Evolutionary conservation across 2,113 vertebrate genomes (phyloP).

Genomic region (Suncus etruscus): DNA sequence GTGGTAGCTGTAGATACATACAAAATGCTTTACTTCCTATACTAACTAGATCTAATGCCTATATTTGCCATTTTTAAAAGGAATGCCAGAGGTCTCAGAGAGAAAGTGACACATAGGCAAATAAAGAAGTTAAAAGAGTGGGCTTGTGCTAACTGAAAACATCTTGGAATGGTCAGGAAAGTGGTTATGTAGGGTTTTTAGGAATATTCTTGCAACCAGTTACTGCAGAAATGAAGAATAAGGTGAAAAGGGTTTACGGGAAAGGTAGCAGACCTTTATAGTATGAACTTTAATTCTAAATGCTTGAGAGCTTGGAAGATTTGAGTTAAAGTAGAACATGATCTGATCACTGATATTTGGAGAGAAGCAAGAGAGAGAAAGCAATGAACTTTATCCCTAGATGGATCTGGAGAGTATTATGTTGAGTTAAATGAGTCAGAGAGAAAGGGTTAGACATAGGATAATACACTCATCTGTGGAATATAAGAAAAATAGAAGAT

Average conservation of each 20-base stretch:
- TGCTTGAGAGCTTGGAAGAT: neutral
- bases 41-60: neutral
- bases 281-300: neutral
- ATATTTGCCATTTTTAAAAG: neutral
- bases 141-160: neutral
- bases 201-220: neutral
- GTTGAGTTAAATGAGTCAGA: no score
- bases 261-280: neutral
- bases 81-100: neutral
- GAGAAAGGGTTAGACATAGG: no score
- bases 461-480: no score
- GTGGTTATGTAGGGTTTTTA: neutral
- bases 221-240: neutral
- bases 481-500: no score
- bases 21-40: neutral
- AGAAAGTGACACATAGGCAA: neutral
- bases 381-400: no score
- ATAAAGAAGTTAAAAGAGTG: neutral
- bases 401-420: no score
- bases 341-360: neutral
- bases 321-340: neutral
- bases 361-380: neutral
- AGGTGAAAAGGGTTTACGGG: neutral
- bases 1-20: neutral
- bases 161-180: neutral